phyloP scores from a whole-genome alignment of 2,113 vertebrate genomes.

The Aphelocoma coerulescens region DNA sequence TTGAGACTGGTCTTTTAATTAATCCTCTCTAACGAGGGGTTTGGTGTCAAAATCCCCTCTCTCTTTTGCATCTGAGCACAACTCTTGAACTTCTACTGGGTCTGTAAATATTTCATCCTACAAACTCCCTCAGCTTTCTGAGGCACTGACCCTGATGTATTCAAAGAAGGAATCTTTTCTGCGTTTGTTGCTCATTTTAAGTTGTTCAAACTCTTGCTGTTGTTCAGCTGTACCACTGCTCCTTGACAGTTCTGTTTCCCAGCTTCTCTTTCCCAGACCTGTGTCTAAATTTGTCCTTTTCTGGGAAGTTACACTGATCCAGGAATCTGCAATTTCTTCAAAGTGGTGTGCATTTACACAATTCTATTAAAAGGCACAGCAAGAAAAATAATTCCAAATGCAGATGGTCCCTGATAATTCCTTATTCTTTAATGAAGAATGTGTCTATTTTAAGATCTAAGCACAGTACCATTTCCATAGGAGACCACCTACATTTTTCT shows the following conservation, averaged over 20 bases:
- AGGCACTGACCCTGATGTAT: not conserved
- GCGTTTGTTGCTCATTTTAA: not conserved
- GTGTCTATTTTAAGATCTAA: not conserved
- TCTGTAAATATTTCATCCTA: not conserved
- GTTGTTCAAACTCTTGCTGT: not conserved
- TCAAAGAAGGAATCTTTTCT: not conserved
- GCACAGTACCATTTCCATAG: not conserved
- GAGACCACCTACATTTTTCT: not conserved
- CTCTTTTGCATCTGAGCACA: not conserved
- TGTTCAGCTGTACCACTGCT: not conserved
- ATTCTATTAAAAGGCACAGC: not conserved
- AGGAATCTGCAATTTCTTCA: not conserved
- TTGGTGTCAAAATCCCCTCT: not conserved
- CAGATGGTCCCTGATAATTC: not conserved
- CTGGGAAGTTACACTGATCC: not conserved
- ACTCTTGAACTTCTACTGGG: rapidly evolving
- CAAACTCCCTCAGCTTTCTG: not conserved
- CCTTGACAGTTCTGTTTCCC: not conserved
- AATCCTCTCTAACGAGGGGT: not conserved
- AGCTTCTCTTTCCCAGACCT: not conserved
- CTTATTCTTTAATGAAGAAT: not conserved
- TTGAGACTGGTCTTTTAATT: not conserved
- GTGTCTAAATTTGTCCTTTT: not conserved
- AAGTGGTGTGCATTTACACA: not conserved
- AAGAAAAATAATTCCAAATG: not conserved